Conservation (phyloP, 2,888 invertebrate genomes). For the Macrosoma leucophasiata region DNA sequence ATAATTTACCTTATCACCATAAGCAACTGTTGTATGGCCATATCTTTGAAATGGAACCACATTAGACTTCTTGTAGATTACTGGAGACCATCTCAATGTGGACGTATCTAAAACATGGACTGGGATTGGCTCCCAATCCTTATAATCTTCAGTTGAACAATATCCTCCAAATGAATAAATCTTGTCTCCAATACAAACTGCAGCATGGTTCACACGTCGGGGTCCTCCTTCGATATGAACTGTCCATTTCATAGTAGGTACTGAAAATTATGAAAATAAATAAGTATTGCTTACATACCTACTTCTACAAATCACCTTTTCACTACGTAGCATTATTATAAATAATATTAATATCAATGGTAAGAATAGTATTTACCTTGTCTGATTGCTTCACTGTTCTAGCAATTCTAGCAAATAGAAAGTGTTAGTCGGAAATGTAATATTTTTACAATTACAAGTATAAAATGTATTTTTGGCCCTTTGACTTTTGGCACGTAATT, state of each 20-base stretch:
- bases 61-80: conserved; percentile 67
- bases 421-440: too few species aligned
- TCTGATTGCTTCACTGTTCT: too few species aligned
- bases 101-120: conserved; percentile 89
- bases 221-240: conserved; percentile 93
- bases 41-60: conserved; percentile 88
- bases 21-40: conserved; percentile 93
- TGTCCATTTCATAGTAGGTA: conserved; percentile 84
- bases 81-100: conserved; percentile 76
- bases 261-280: conserved; percentile 9
- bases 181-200: conserved; percentile 84
- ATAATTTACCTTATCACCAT: conserved; percentile 77
- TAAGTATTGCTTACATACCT: neutral
- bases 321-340: too few species aligned
- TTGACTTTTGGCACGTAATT: too few species aligned
- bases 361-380: too few species aligned
- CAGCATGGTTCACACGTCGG: conserved; percentile 93
- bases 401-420: too few species aligned
- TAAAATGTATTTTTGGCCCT: too few species aligned
- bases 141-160: conserved; percentile 88
- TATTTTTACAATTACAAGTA: too few species aligned
- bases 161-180: conserved; percentile 96
- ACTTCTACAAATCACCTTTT: neutral
- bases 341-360: too few species aligned
- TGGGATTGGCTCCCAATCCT: conserved; percentile 86